Evolutionary conservation across 2,113 vertebrate species (phyloP).

Genomic region (Spea bombifrons): DNA sequence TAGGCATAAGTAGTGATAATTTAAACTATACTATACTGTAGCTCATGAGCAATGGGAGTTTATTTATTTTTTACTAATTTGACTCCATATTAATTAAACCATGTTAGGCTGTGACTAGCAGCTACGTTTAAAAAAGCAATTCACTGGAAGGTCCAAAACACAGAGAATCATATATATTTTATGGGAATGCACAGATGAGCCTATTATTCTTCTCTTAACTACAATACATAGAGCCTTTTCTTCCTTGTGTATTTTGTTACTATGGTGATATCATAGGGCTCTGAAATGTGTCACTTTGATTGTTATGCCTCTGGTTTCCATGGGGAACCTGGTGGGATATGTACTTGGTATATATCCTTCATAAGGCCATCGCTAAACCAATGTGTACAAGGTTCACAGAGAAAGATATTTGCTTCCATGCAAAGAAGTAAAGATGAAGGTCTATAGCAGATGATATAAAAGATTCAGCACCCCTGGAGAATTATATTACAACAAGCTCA

Average conservation of each 20-base stretch:
- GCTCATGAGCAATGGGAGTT: no score
- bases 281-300: conserved; percentile 64
- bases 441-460: conserved; percentile 46
- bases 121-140: no score
- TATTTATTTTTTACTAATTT: no score
- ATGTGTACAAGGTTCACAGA: conserved; percentile 51
- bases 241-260: conserved; percentile 68
- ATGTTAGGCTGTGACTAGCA: no score
- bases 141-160: no score
- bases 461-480: conserved; percentile 22
- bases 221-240: no score
- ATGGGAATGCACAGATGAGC: background rate
- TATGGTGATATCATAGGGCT: conserved; percentile 71
- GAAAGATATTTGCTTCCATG: conserved; percentile 52
- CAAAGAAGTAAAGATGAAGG: conserved; percentile 47
- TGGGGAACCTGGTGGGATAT: conserved; percentile 64
- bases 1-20: no score
- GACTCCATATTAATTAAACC: no score
- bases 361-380: conserved; percentile 50
- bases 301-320: conserved; percentile 65
- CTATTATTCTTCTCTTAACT: background rate
- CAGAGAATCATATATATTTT: background rate
- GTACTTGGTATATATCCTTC: conserved; percentile 61
- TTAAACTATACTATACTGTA: no score
- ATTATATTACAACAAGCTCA: background rate